Percentiles rank a stretch among this genome's conserved stretches.
These are phyloP conservation scores for Acestrorhynchus altus DNA, from an alignment of 2,797 vertebrate species.

Conservation along the genomic window DNA sequence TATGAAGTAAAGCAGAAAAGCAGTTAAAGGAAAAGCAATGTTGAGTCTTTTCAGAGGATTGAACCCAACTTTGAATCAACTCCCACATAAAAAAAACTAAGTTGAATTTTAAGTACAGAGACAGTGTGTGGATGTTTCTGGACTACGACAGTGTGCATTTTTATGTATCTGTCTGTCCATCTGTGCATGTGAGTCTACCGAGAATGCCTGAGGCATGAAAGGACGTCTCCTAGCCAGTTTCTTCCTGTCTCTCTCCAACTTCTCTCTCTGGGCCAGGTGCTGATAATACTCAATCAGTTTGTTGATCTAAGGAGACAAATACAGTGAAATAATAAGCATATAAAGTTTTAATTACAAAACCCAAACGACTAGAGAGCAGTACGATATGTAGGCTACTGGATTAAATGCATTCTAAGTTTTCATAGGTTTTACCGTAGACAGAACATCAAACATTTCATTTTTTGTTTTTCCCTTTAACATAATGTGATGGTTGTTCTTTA, in stretches of 20 bases:
- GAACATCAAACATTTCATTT: too few species aligned
- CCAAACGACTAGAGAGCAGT: background rate
- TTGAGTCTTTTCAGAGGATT: background rate
- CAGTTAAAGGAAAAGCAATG: background rate
- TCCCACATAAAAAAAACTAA: background rate
- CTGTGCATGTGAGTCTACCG: slow-evolving; percentile 80
- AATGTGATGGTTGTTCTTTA: too few species aligned
- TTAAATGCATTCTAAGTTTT: too few species aligned
- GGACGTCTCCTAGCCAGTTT: slow-evolving; percentile 94
- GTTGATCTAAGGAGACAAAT: slow-evolving; percentile 83
- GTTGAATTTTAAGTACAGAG: too few species aligned
- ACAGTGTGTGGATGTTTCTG: too few species aligned
- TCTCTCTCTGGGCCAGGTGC: slow-evolving; percentile 96
- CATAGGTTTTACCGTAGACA: too few species aligned
- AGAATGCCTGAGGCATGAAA: slow-evolving; percentile 95
- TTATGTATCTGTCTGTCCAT: background rate
- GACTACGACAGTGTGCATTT: too few species aligned
- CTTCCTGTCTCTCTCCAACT: slow-evolving; percentile 95
- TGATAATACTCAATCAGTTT: slow-evolving; percentile 98
- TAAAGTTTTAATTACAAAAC: background rate
- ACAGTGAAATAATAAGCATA: background rate
- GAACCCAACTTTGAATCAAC: background rate
- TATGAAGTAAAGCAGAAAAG: background rate
- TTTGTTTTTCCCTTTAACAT: too few species aligned
- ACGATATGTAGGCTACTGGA: background rate